Conservation (phyloP, 37 sponge, comb jelly and placozoan species). For the Amphimedon queenslandica region DNA sequence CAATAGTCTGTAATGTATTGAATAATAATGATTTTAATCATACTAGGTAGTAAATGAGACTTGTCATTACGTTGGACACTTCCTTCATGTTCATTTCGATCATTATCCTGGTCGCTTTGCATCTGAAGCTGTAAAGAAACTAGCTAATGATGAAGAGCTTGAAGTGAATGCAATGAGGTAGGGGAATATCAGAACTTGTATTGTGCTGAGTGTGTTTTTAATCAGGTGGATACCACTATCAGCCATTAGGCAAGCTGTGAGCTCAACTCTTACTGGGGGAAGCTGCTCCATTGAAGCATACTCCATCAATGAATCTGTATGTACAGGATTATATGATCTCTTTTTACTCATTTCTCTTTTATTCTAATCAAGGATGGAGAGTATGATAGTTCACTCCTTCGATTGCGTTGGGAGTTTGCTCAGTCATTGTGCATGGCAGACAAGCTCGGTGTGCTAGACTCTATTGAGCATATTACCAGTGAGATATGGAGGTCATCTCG, state of each 20-base stretch:
- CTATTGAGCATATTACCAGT: constrained; percentile 23
- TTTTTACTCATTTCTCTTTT: too few species aligned
- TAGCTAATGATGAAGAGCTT: neutral
- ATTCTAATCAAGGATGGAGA: too few species aligned
- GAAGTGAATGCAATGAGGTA: constrained; percentile 49
- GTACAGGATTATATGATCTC: neutral
- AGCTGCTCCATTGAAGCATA: neutral
- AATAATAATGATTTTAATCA: neutral
- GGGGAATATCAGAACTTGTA: neutral
- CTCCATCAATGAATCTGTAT: constrained; percentile 2
- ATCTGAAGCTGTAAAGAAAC: neutral
- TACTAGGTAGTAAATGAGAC: constrained; percentile 42
- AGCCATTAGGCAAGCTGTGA: constrained; percentile 16
- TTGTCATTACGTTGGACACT: constrained; percentile 41
- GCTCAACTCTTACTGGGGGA: neutral
- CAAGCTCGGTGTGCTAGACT: constrained; percentile 29
- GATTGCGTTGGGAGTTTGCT: constrained; percentile 35
- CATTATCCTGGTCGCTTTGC: constrained; percentile 40
- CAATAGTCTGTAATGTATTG: neutral
- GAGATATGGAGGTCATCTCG: too few species aligned
- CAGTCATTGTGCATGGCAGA: constrained; percentile 58
- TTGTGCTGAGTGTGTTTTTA: neutral
- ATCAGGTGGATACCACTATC: constrained; percentile 48
- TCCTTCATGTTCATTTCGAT: constrained; percentile 37
- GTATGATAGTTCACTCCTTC: neutral